Evolutionary conservation across 1,140 invertebrate genomes (phyloP), one percentile per base, ranked within the genome.

Genomic region (Neuroterus valhalla): DNA sequence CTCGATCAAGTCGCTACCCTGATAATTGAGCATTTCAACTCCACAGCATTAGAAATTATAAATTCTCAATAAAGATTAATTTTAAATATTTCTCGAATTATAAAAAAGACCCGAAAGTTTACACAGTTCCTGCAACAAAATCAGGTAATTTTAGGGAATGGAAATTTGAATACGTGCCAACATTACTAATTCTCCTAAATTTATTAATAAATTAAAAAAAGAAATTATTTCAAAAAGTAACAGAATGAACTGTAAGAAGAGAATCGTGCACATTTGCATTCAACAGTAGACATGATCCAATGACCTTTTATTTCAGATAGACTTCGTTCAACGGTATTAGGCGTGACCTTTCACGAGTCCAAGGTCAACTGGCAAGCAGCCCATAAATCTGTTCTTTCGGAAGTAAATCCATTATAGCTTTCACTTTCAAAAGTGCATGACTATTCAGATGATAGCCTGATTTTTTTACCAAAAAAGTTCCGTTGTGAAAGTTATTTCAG

Each of bases 311-410:
- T 38, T 46, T 50, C 15, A 55, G 31, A 69, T 48, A 55, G 46
- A 69, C 19, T 55, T 55, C 52, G 21, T 55, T 55, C 26, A 55
- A 55, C 52, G 23, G 68, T 17, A 52, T 71, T 67, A 70, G 69
- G 67, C 68, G 14, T 69, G 72, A 43, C 70, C 52, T 77, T 72
- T 44, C 50, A 68, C 52, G 55, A 68, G 38, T 79, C 76, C 78
- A 80, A 76, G 82, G 80, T 74, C 71, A 68, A 38, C 62, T 62
- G 55, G 71, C 72, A 52, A 66, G 23, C 26, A 66, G 66, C 74
- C 66, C 70, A 46, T 21, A 76, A 82, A 74, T 38, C 19, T 43
- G 75, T 72, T 78, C 73, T 38, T 76, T 69, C 38, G 21, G 55
- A 77, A 55, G 50, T 71, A 81, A 78, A 76, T 66, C 48, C 45